phyloP scores from a whole-genome alignment of 2,888 invertebrate genomes.

The Lumbricus terrestris region DNA sequence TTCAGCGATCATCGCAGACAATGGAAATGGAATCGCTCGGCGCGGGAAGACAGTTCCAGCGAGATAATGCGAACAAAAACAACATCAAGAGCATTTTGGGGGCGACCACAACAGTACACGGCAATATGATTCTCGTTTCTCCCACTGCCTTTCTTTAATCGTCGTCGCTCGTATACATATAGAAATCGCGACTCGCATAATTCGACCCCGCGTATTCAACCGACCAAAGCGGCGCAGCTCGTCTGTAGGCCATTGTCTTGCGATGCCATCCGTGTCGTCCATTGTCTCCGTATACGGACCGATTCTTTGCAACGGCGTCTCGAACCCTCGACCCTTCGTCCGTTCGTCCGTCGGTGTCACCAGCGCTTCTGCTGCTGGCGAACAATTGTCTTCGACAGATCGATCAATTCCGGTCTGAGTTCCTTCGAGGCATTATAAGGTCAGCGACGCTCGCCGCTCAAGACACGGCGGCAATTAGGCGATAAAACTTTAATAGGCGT shows the following conservation, averaged over 20 bases:
- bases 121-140: too few relatives aligned
- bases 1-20: background rate
- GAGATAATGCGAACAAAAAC: background rate
- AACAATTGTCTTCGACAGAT: background rate
- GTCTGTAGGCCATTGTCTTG: background rate
- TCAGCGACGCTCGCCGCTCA: background rate
- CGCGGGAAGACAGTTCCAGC: background rate
- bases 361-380: background rate
- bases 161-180: background rate
- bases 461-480: background rate
- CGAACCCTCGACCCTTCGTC: background rate
- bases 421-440: background rate
- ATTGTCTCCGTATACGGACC: background rate
- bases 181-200: background rate
- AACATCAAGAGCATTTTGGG: background rate
- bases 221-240: background rate
- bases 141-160: background rate
- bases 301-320: background rate
- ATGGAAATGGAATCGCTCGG: background rate
- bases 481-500: background rate
- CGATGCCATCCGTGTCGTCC: background rate
- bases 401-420: background rate
- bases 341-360: too few relatives aligned
- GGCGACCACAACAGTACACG: background rate
- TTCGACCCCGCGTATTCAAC: background rate